Conservation (phyloP, 2,797 vertebrate species). For the Sebastes iracundus region DNA sequence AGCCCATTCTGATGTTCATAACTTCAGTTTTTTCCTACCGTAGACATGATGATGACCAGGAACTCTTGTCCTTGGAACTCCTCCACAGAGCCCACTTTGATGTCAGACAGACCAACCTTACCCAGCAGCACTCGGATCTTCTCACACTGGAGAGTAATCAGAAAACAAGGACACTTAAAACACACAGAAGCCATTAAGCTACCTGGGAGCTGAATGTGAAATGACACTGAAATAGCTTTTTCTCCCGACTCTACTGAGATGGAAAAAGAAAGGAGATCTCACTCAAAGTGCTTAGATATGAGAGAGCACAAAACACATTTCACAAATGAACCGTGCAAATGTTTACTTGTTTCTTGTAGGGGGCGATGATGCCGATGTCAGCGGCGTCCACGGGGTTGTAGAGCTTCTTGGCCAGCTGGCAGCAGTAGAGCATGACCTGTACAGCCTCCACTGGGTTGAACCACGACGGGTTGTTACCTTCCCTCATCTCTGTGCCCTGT, state of each 20-base stretch:
- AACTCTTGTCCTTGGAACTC: constrained; percentile 97
- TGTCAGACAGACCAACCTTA: constrained; percentile 87
- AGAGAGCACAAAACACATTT: neutral
- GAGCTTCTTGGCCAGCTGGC: constrained; percentile 87
- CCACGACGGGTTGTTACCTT: constrained; percentile 92
- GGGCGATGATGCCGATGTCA: constrained; percentile 92
- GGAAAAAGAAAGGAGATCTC: neutral
- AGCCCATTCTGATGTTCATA: neutral
- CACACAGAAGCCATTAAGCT: neutral
- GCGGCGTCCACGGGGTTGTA: constrained; percentile 78
- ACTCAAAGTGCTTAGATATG: neutral
- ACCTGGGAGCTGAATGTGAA: neutral
- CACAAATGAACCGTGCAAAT: neutral
- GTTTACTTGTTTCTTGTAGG: constrained; percentile 93
- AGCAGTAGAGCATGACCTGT: constrained; percentile 94
- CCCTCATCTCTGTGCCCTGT: constrained; percentile 91
- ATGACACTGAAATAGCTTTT: neutral
- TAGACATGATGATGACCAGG: constrained; percentile 89
- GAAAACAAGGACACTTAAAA: neutral
- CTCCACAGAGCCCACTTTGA: constrained; percentile 97
- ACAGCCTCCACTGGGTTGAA: constrained; percentile 95
- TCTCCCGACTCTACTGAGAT: neutral
- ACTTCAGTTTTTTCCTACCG: constrained; percentile 78
- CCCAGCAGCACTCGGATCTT: constrained; percentile 90
- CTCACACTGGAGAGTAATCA: constrained; percentile 84